phyloP scores from a whole-genome alignment of 2,113 vertebrate species.

The Salvelinus fontinalis region DNA sequence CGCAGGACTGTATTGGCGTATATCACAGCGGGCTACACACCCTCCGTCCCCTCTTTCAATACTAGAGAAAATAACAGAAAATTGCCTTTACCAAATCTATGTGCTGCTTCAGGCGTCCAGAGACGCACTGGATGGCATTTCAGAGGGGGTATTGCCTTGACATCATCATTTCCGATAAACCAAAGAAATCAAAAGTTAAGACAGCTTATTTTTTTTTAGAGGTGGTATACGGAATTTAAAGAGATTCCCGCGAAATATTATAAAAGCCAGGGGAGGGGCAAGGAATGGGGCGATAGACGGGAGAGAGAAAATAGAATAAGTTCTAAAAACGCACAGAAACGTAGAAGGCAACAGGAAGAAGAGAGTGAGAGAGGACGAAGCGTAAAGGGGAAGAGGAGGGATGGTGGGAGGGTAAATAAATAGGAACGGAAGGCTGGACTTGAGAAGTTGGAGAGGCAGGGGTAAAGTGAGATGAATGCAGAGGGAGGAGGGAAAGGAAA shows the following conservation, averaged over 20 bases:
- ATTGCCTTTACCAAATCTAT: neutral
- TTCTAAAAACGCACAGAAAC: constrained; percentile 28
- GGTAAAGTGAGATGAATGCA: constrained; percentile 9
- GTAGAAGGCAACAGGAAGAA: constrained; percentile 45
- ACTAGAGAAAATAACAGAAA: neutral
- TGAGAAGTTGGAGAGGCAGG: constrained; percentile 32
- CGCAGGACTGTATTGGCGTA: neutral
- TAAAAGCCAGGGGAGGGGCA: constrained; percentile 50
- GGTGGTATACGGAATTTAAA: constrained; percentile 2
- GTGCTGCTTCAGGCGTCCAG: neutral
- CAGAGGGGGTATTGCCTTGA: neutral
- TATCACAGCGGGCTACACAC: neutral
- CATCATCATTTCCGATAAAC: neutral
- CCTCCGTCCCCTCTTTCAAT: neutral
- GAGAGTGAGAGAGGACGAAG: constrained; percentile 20
- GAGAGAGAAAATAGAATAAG: constrained; percentile 53
- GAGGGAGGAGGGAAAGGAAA: neutral
- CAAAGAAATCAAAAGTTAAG: neutral
- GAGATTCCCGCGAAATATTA: constrained; percentile 3
- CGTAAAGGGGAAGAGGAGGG: neutral
- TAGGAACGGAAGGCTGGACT: constrained; percentile 32
- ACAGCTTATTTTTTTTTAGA: neutral
- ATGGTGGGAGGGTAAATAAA: constrained; percentile 4
- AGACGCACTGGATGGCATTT: neutral
- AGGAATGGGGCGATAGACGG: constrained; percentile 56